Evolutionary conservation across 2,113 vertebrate species (phyloP), one percentile per base, ranked within the genome.

Genomic region (Antennarius striatus): DNA sequence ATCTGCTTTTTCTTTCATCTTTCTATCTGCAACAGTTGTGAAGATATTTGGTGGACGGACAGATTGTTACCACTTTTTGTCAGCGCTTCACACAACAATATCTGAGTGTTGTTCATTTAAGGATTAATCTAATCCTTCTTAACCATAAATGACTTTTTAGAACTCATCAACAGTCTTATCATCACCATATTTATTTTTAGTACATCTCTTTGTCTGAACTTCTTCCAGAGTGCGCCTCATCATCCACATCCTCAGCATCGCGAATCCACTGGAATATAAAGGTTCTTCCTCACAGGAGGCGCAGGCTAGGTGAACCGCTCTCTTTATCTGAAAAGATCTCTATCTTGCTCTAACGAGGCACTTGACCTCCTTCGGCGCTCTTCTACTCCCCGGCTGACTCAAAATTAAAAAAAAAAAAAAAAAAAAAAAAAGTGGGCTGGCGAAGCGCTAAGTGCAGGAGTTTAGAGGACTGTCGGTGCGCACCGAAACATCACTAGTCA

Each of bases 391-490:
- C 3, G 79, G 85, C 86, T 93, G 92, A 92, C 91, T 90, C 88
- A 83, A 80, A 82, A 55, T 71, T 8, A 42, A 45, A 45, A 45
- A 45, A 45, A 45, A 45, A 45, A 45, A 43, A 43, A 45, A 45
- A 11, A 45, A 45, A 45, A 45, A 6, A 28, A 63, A 74, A 88
- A 90, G 91, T 92, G 91, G 92, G 92, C 91, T 75, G 92, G 91
- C 91, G 72, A 36, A 88, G 82, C 81, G 83, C 72, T 84, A 86
- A 87, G 88, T 87, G 89, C 85, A 82, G 83, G 22, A 88, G 89
- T 91, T 89, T 84, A 73, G 86, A 89, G 79, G 75, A 83, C 71
- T 85, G 71, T 87, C 77, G 61, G 87, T 62, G 88, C 88, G 82
- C 87, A 67, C 65, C 14, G 77, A 75, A 75, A 69, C 86, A 88